Evolutionary conservation across 2,113 vertebrate species (phyloP), one percentile per base, ranked within the genome.

Genomic region (Tyrannus savana): DNA sequence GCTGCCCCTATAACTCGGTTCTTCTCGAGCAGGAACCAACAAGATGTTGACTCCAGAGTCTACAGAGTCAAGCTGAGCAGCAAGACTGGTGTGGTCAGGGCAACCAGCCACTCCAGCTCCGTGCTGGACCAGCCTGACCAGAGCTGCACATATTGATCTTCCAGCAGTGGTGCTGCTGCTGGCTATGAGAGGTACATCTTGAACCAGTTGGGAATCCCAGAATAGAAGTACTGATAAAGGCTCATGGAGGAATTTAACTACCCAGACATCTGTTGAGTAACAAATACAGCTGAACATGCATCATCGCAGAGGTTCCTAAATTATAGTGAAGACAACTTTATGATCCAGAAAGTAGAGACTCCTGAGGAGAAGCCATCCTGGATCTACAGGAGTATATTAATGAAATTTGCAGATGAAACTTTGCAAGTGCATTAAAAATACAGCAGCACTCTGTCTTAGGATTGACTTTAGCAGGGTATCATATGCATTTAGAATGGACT

Each of bases 191-290:
- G 86, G 89, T 94, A 90, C 93, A 93, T 96, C 95, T 96, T 96
- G 93, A 96, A 96, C 85, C 95, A 81, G 93, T 89, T 97, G 96
- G 95, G 95, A 96, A 96, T 90, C 96, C 92, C 86, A 95, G 83
- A 95, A 95, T 93, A 96, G 90, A 95, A 95, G 76, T 56, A 88
- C 93, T 96, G 93, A 92, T 93, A 96, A 95, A 97, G 90, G 85
- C 95, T 97, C 96, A 87, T 97, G 87, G 69, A 97, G 94, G 97
- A 98, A 95, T 97, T 95, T 97, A 97, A 97, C 92, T 96, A 97
- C 97, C 85, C 98, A 97, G 97, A 97, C 98, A 98, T 98, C 97
- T 98, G 97, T 68, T 98, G 97, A 93, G 95, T 96, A 98, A 98
- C 96, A 97, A 97, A 98, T 96, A 76, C 84, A 97, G 97, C 97